Base-by-base conservation (phyloP, 1,140 invertebrate species). In the Rhyzopertha dominica region DNA sequence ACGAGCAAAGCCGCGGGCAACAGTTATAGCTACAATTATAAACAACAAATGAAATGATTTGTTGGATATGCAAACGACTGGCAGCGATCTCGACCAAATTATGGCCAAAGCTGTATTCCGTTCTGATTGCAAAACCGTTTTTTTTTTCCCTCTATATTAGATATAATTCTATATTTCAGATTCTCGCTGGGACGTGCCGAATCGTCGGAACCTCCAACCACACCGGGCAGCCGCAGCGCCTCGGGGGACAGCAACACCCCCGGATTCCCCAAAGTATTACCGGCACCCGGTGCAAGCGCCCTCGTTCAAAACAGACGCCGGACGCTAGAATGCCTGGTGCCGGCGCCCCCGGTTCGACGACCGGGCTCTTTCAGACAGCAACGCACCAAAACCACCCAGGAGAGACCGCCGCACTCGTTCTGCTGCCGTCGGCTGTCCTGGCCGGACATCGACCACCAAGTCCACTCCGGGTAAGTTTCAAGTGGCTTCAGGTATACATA, bases 391-490 rank as follows among this genome's bases (percentile, higher is more conserved):
- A 74, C 75, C 25, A 74, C 70, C 19, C 65, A 69, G 10, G 79
- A 82, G 54, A 74, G 77, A 45, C 76, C 76, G 3, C 73, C 75
- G 13, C 71, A 80, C 61, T 79, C 77, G 18, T 87, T 87, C 62
- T 87, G 84, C 62, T 78, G 82, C 37, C 69, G 84, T 22, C 71
- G 84, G 31, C 73, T 80, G n/a, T 86, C 83, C 3, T 87, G 84
- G 84, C 84, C 84, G 2, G 84, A 87, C 63, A 78, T 87, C n/a
- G 84, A 87, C 60, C 81, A 81, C 56, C 79, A 82, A 41, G 82
- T 84, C 19, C 81, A 82, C 43, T 86, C 84, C 1, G 82, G 84
- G 84, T 86, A 70, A 81, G 78, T 71, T 12, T n/a, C n/a, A n/a
- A n/a, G n/a, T n/a, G n/a, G n/a, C n/a, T n/a, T n/a, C n/a, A n/a